Evolutionary conservation across 2,888 invertebrate genomes (phyloP), one percentile per base, ranked within the genome.

Genomic region (Dasysyrphus tricinctus): DNA sequence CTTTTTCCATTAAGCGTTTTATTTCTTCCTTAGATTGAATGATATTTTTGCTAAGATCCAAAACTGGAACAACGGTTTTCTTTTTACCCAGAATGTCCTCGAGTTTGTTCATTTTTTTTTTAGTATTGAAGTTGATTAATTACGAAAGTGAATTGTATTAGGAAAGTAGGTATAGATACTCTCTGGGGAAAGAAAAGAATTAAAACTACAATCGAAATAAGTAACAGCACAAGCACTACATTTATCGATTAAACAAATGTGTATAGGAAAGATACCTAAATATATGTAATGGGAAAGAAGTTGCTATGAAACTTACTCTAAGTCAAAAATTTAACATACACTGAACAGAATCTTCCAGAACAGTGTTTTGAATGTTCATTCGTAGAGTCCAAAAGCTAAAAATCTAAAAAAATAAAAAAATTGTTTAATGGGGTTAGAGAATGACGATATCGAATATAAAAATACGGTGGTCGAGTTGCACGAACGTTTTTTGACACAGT

Each of bases 31-130:
- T 95, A 11, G 95, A 95, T 89, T 95, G 96, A 67, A 96, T 96
- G 8, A 95, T 94, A 56, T 95, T 94, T 92, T 96, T 96, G 75
- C 97, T 97, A 88, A 98, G 94, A 92, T 98, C 98, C 65, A 98
- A 93, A 89, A 97, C 96, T 63, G 96, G 95, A 59, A 96, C 95
- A 74, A 95, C 95, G 91, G 97, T 97, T 92, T 97, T 97, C 93
- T 97, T 97, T 93, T 96, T 97, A 85, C 94, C 94, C 89, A 97
- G 94, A 81, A 97, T 94, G 92, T 98, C 97, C 90, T 98, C 98
- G 91, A 97, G 92, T 92, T 96, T 96, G 88, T 95, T 94, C 93
- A 93, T 93, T 78, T 88, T 88, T 24, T 24, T 24, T 24, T 24
- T 24, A 2, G 24, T 51, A 19, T 47, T 65, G 34, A 63, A 63